Percentiles rank a stretch among this genome's conserved stretches.
Conservation (phyloP, 2,888 invertebrate species). For the Chironomus tentans region DNA sequence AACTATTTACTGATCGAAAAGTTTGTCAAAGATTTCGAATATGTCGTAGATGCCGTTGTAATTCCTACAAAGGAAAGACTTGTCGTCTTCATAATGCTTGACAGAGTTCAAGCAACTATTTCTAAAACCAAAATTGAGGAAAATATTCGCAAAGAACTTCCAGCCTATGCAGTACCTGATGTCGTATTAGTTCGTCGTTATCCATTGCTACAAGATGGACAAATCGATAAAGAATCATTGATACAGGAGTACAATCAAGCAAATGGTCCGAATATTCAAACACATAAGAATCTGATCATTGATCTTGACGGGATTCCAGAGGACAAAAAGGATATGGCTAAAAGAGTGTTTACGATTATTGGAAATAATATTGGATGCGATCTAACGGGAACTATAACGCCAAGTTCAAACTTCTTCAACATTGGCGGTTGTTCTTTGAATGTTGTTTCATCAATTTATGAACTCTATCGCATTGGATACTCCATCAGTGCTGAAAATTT, state of each 20-base stretch:
- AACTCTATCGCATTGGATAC: neutral
- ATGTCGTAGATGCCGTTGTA: neutral
- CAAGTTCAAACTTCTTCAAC: neutral
- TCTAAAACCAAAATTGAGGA: neutral
- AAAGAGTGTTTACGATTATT: neutral
- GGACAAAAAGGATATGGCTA: neutral
- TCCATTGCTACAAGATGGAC: neutral
- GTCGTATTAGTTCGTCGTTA: neutral
- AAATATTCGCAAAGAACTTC: neutral
- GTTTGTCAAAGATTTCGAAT: neutral
- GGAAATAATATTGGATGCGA: neutral
- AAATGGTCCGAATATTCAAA: neutral
- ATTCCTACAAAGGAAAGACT: neutral
- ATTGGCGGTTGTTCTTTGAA: neutral
- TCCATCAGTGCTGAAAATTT: neutral
- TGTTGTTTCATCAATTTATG: neutral
- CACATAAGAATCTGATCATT: neutral
- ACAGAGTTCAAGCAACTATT: neutral
- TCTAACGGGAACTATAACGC: neutral
- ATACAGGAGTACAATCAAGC: neutral
- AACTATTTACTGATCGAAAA: neutral
- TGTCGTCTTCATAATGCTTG: neutral
- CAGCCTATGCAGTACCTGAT: neutral
- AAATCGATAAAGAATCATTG: neutral
- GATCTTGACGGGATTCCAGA: neutral